Conservation (phyloP, 2,113 vertebrate genomes). For the Rhizomys pruinosus region DNA sequence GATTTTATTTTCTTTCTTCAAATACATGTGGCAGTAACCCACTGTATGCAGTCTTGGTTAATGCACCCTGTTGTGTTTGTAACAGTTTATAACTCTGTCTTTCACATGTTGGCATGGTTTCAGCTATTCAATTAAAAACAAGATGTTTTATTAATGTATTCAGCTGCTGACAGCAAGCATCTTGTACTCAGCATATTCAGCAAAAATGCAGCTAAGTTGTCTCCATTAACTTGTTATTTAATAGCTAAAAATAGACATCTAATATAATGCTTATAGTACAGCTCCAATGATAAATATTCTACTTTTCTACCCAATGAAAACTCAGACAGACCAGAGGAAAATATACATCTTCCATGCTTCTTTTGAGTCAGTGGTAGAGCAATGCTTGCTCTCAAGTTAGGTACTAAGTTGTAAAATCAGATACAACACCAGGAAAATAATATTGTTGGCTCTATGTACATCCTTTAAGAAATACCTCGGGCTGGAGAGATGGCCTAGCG, state of each 20-base stretch:
- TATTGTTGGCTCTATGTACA: not conserved
- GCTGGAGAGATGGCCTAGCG: too few relatives aligned
- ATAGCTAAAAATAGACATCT: slow-evolving; percentile 61
- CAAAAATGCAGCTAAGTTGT: slow-evolving; percentile 50
- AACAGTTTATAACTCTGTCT: slow-evolving; percentile 36
- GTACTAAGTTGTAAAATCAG: not conserved
- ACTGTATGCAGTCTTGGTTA: not conserved
- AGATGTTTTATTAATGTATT: slow-evolving; percentile 67
- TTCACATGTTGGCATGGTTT: slow-evolving; percentile 7
- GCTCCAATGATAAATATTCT: slow-evolving; percentile 49
- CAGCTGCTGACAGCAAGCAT: slow-evolving; percentile 50
- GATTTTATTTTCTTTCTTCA: slow-evolving; percentile 21
- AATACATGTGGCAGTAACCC: not conserved
- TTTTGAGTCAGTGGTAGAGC: not conserved
- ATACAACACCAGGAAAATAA: slow-evolving; percentile 17
- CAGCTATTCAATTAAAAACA: slow-evolving; percentile 73
- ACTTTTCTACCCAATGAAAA: slow-evolving; percentile 29
- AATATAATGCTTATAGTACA: slow-evolving; percentile 13
- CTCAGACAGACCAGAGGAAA: slow-evolving; percentile 33
- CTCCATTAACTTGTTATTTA: slow-evolving; percentile 48
- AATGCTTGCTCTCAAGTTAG: not conserved
- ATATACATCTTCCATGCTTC: not conserved
- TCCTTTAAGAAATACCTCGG: too few relatives aligned
- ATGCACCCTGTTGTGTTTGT: slow-evolving; percentile 28
- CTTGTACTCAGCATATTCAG: slow-evolving; percentile 46